Conservation (phyloP, 2,797 vertebrate genomes). For the Sebastes variabilis region DNA sequence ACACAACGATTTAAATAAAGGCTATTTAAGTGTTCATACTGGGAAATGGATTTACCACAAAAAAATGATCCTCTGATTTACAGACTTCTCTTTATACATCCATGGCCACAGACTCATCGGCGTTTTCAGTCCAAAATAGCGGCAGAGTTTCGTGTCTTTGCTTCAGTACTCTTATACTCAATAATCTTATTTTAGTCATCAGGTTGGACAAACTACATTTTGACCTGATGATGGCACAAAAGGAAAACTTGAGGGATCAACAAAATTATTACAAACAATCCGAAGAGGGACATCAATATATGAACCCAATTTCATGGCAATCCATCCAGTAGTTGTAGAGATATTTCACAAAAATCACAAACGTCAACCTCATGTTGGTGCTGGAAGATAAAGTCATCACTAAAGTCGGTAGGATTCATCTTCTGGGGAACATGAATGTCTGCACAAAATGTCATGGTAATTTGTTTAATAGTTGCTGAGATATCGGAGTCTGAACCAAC, state of each 20-base stretch:
- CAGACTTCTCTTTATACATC: no score
- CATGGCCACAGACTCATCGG: no score
- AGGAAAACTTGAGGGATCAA: neutral
- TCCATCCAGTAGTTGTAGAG: neutral
- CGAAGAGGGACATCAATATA: neutral
- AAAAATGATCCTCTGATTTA: no score
- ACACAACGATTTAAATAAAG: no score
- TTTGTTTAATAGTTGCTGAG: neutral
- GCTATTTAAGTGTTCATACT: no score
- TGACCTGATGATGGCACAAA: neutral
- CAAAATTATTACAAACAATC: neutral
- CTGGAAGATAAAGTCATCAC: neutral
- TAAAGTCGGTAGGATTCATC: neutral
- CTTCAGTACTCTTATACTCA: no score
- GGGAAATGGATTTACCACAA: rapidly evolving
- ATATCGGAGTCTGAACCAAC: neutral
- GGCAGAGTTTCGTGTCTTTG: no score
- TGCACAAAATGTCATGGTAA: neutral
- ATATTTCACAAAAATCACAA: neutral
- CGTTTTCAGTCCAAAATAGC: no score
- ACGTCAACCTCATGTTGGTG: neutral
- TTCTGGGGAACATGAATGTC: neutral
- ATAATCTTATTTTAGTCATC: neutral
- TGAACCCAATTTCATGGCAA: neutral
- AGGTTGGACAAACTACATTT: neutral